Evolutionary conservation across 1,140 invertebrate genomes (phyloP), one percentile per base, ranked within the genome.

Genomic region (Anastrepha ludens): DNA sequence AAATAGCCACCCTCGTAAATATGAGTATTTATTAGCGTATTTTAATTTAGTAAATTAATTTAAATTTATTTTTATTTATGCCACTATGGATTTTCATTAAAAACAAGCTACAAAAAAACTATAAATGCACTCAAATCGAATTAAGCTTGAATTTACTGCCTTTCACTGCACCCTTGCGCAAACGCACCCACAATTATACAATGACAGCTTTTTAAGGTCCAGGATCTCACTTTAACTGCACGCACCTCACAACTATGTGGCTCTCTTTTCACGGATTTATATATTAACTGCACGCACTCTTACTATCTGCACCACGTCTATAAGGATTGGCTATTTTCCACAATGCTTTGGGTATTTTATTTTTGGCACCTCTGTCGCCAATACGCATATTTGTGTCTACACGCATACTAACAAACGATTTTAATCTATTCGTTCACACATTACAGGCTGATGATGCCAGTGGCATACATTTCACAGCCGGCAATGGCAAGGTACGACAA

Each of bases 381-480:
- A 62, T 5, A 15, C 15, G 60, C 60, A 62, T 62, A 5, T n/a
- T 62, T 3, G 29, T 55, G 7, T 58, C 41, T 11, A 81, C 17
- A 55, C 7, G 8, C 47, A 7, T 58, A 81, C 47, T 81, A 81
- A 81, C 44, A 74, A 44, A 47, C 7, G 41, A n/a, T 81, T 50
- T 55, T 29, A 29, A 55, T 13, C 2, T 7, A 55, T 81, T 81
- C 55, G 6, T 0, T 11, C 11, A 50, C 17, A 5, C 29, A 70
- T 13, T 74, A 85, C 85, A 93, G 90, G 96, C 95, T 41, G 96
- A 96, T 88, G 96, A 96, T 90, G 95, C 95, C 2, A 94, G 96
- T 15, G 96, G 96, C 5, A 96, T 96, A 89, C 96, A 96, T 88
- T 97, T 97, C 90, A 96, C 95, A 8, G 96, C 95, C 0, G 93